Percentiles rank a stretch among this genome's conserved stretches.
Evolutionary conservation across 92 coral and sea anemone species (phyloP).

Genomic region (Diadumene lineata): DNA sequence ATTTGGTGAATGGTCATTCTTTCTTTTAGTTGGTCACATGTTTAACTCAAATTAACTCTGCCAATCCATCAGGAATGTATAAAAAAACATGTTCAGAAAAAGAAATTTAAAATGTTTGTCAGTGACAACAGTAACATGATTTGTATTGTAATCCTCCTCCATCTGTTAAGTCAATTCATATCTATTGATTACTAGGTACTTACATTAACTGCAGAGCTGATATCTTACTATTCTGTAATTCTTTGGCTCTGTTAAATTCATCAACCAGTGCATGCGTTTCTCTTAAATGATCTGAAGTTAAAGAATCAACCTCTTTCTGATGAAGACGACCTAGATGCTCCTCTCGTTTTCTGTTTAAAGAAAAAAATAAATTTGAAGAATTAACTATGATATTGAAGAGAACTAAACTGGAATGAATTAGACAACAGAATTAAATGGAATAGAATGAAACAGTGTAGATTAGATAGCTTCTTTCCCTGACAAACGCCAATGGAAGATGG

Average conservation of each 20-base stretch:
- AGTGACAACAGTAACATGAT: background rate
- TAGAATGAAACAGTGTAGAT: background rate
- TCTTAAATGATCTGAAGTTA: conserved; percentile 73
- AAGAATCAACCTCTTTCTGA: conserved; percentile 79
- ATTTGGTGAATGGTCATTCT: no score
- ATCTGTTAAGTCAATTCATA: background rate
- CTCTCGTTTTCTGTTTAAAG: conserved; percentile 71
- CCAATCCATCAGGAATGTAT: no score
- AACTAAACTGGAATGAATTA: background rate
- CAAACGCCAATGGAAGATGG: no score
- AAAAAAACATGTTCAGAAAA: no score
- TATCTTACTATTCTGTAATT: conserved; percentile 85
- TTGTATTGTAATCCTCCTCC: background rate
- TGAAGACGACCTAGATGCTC: conserved; percentile 85
- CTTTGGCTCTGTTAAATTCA: conserved; percentile 94
- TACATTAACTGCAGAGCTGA: conserved; percentile 96
- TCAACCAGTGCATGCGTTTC: conserved; percentile 84
- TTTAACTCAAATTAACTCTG: no score
- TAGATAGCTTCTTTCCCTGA: background rate
- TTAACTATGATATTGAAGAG: background rate
- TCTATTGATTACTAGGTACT: conserved; percentile 24
- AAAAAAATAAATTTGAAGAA: background rate
- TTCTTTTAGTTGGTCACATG: no score
- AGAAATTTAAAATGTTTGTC: no score
- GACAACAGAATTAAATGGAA: background rate